phyloP scores from a whole-genome alignment of 2,113 vertebrate species.

The Strigops habroptila region DNA sequence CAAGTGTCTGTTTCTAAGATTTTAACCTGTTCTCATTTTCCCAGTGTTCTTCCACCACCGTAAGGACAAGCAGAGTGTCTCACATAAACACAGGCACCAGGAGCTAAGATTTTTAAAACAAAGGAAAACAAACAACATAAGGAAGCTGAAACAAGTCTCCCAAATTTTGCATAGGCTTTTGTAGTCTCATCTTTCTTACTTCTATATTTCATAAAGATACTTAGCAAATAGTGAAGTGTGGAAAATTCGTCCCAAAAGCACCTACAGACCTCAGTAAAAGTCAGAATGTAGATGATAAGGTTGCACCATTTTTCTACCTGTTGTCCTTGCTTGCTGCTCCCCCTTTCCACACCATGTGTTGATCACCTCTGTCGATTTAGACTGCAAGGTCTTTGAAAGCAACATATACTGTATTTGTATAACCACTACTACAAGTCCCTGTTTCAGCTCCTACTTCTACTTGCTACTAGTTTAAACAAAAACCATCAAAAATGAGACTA shows the following conservation, averaged over 20 bases:
- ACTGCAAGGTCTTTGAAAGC: not conserved
- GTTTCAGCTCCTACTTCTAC: not conserved
- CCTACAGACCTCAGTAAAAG: not conserved
- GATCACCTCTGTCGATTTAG: not conserved
- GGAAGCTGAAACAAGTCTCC: not conserved
- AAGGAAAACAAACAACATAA: not conserved
- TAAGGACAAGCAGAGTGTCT: not conserved
- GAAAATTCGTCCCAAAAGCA: not conserved
- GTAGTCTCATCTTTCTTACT: not conserved
- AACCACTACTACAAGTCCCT: not conserved
- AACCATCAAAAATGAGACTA: not conserved
- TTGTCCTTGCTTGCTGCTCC: not conserved
- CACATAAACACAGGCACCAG: not conserved
- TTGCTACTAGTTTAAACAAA: not conserved
- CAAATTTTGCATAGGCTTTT: not conserved
- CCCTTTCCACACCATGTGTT: not conserved
- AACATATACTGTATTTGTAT: not conserved
- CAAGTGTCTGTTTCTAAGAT: not conserved
- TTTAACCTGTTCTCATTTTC: not conserved
- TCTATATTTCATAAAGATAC: not conserved
- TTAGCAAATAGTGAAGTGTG: not conserved
- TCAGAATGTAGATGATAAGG: not conserved
- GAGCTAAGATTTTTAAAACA: not conserved
- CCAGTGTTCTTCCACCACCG: not conserved
- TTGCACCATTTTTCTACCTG: not conserved